Percentiles rank a stretch among this genome's conserved stretches.
Conservation (phyloP, 2,888 invertebrate genomes). For the Polia nebulosa region DNA sequence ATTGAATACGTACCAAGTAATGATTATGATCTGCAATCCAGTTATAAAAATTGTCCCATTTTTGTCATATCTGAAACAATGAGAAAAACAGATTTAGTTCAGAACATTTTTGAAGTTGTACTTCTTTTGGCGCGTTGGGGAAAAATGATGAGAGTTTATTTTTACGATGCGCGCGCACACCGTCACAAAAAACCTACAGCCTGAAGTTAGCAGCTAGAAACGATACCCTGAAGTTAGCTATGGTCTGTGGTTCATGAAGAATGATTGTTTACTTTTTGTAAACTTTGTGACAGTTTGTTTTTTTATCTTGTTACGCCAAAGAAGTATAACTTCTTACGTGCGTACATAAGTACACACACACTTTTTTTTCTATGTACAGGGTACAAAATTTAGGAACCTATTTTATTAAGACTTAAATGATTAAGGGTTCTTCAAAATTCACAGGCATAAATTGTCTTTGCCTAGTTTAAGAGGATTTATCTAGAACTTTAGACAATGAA, state of each 20-base stretch:
- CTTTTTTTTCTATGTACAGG: neutral
- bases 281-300: too few species aligned
- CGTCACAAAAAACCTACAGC: too few species aligned
- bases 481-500: slow-evolving; percentile 4
- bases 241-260: too few species aligned
- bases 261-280: too few species aligned
- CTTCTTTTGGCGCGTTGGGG: too few species aligned
- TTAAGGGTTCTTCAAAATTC: neutral
- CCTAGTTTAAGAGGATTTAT: neutral
- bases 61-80: slow-evolving; percentile 59
- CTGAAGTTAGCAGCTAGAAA: too few species aligned
- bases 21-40: slow-evolving; percentile 44
- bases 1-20: slow-evolving; percentile 48
- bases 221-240: too few species aligned
- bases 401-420: neutral
- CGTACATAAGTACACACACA: too few species aligned
- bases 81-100: neutral
- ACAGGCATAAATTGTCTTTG: slow-evolving; percentile 1
- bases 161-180: too few species aligned
- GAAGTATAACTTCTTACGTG: too few species aligned
- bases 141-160: too few species aligned
- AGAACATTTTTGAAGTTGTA: neutral
- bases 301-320: too few species aligned
- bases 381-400: neutral
- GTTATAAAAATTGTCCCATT: slow-evolving; percentile 6